Evolutionary conservation across 2,888 invertebrate species (phyloP).

Genomic region (Acronicta alni): DNA sequence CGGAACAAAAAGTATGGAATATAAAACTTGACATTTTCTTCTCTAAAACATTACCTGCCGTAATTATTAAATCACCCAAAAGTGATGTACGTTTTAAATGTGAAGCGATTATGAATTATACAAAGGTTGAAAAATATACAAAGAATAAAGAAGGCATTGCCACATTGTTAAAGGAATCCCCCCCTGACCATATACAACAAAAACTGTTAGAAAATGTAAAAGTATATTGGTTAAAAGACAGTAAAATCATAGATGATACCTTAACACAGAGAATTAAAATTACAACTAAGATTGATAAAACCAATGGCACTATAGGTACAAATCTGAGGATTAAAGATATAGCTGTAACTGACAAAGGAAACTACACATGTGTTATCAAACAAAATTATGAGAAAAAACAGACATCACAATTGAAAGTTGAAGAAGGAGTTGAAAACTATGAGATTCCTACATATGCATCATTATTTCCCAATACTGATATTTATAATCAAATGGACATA

Average conservation of each 20-base stretch:
- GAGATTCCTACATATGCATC: conserved; percentile 77
- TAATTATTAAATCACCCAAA: conserved; percentile 70
- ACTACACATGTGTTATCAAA: conserved; percentile 84
- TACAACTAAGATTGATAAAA: conserved; percentile 78
- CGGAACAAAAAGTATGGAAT: conserved; percentile 82
- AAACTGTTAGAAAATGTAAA: conserved; percentile 80
- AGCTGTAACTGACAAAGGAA: conserved; percentile 73
- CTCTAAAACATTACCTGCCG: conserved; percentile 76
- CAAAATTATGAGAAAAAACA: conserved; percentile 82
- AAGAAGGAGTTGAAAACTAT: conserved; percentile 86
- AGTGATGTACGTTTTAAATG: conserved; percentile 80
- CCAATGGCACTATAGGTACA: conserved; percentile 79
- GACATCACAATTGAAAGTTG: conserved; percentile 74
- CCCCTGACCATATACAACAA: conserved; percentile 81
- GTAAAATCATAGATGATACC: conserved; percentile 66
- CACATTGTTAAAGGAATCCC: conserved; percentile 75
- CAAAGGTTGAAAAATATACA: conserved; percentile 79
- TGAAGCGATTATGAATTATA: conserved; percentile 83
- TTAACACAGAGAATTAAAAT: conserved; percentile 69
- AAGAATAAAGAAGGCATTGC: conserved; percentile 80
- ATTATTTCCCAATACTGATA: conserved; percentile 69
- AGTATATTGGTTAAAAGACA: conserved; percentile 83
- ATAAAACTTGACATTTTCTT: conserved; percentile 84
- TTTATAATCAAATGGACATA: conserved; percentile 69
- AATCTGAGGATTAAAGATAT: conserved; percentile 77